phyloP scores from a whole-genome alignment of 2,113 vertebrate genomes.

The Ursus arctos region DNA sequence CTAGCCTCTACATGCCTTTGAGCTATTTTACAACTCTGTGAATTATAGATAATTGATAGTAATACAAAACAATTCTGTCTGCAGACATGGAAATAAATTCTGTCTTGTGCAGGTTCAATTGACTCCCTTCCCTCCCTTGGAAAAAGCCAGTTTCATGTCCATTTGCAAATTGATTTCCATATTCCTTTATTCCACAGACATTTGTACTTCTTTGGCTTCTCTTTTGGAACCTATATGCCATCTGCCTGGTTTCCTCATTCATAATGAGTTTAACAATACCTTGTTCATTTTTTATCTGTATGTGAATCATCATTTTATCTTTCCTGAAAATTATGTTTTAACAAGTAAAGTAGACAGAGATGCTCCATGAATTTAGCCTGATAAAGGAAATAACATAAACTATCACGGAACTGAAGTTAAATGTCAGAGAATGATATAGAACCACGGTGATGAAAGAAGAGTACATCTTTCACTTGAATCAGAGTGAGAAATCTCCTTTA shows the following conservation, averaged over 20 bases:
- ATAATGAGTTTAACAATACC: slow-evolving; percentile 25
- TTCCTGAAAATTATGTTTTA: slow-evolving; percentile 8
- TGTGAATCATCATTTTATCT: background rate
- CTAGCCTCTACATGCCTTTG: background rate
- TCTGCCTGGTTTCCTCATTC: background rate
- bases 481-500: background rate
- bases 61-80: slow-evolving; percentile 18
- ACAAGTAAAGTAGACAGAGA: background rate
- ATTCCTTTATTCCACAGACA: background rate
- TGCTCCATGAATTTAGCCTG: background rate
- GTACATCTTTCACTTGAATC: background rate
- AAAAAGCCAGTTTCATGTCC: background rate
- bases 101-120: background rate
- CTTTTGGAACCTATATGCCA: background rate
- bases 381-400: background rate
- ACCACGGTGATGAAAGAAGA: background rate
- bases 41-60: slow-evolving; percentile 46
- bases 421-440: background rate
- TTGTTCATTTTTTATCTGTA: background rate
- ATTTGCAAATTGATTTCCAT: background rate
- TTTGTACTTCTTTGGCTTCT: background rate
- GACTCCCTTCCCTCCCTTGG: background rate
- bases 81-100: slow-evolving; percentile 21
- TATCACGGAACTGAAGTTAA: background rate
- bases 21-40: slow-evolving; percentile 51